Percentiles rank a stretch among this genome's conserved stretches.
Evolutionary conservation across 1,140 invertebrate species (phyloP).

Genomic region (Octopus bimaculoides): DNA sequence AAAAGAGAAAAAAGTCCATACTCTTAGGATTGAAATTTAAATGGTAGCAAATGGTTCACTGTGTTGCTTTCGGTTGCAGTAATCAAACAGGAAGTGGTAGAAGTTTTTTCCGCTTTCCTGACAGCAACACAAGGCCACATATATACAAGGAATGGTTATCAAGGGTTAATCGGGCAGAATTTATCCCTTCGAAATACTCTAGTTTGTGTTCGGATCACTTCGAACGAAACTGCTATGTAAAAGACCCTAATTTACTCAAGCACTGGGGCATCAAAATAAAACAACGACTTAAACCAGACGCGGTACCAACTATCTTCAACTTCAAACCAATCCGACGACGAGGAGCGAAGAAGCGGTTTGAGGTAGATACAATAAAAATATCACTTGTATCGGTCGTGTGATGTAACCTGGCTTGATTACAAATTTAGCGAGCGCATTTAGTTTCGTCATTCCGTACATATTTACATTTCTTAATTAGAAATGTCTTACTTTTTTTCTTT

Average conservation of each 20-base stretch:
- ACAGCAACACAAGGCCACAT: not conserved
- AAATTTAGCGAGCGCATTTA: too few relatives aligned
- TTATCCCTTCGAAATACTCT: not conserved
- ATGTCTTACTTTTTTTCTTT: too few relatives aligned
- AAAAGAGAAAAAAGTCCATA: too few relatives aligned
- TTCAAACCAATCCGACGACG: not conserved
- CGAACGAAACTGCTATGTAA: not conserved
- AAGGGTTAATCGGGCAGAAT: not conserved
- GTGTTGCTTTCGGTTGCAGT: conserved; percentile 4
- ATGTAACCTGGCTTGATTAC: too few relatives aligned
- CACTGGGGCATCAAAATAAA: not conserved
- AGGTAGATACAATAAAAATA: too few relatives aligned
- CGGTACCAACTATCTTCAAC: not conserved
- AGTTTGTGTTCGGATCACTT: conserved; percentile 5
- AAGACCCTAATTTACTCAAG: not conserved
- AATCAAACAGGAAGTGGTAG: conserved; percentile 6
- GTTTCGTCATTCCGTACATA: too few relatives aligned
- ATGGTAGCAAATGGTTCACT: not conserved
- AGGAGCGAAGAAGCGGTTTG: not conserved
- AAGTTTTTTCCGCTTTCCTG: not conserved
- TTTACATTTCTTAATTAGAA: too few relatives aligned
- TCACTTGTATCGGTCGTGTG: too few relatives aligned
- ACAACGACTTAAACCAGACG: not conserved
- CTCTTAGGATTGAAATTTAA: too few relatives aligned
- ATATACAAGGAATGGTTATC: not conserved